phyloP scores from a whole-genome alignment of 2,888 invertebrate species.

The Yponomeuta sedellus region DNA sequence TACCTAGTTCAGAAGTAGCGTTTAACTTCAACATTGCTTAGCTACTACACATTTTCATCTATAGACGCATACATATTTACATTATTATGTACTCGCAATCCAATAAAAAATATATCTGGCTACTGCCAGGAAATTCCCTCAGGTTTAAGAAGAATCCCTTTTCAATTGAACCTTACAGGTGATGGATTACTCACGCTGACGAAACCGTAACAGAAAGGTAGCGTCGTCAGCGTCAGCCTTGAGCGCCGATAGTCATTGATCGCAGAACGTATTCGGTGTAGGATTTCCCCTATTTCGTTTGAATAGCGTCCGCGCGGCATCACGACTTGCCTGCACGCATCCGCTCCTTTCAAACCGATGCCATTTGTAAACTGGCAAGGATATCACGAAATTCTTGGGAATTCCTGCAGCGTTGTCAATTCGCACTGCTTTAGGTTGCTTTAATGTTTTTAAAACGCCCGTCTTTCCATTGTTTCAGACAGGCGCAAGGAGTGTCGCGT shows the following conservation, averaged over 20 bases:
- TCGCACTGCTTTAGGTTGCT: slow-evolving; percentile 32
- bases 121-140: not conserved
- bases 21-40: not conserved
- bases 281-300: slow-evolving; percentile 55
- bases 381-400: slow-evolving; percentile 63
- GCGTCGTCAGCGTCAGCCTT: not conserved
- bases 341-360: slow-evolving; percentile 63
- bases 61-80: too few relatives aligned
- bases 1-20: not conserved
- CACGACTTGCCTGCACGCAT: slow-evolving; percentile 43
- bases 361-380: slow-evolving; percentile 64
- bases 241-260: not conserved
- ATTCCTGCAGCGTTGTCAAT: slow-evolving; percentile 48
- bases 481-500: slow-evolving; percentile 19
- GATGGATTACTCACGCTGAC: not conserved
- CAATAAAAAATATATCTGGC: not conserved
- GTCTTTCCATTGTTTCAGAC: slow-evolving; percentile 55
- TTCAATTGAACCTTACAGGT: not conserved
- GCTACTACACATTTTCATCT: not conserved
- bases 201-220: not conserved
- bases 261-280: slow-evolving; percentile 27
- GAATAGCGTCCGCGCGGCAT: slow-evolving; percentile 47
- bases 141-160: not conserved
- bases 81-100: not conserved
- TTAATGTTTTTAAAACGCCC: slow-evolving; percentile 18